Percentiles rank a stretch among this genome's conserved stretches.
These are phyloP conservation scores for Geophilus truncorum DNA, from an alignment of 2,888 invertebrate species.

Conservation along the genomic window DNA sequence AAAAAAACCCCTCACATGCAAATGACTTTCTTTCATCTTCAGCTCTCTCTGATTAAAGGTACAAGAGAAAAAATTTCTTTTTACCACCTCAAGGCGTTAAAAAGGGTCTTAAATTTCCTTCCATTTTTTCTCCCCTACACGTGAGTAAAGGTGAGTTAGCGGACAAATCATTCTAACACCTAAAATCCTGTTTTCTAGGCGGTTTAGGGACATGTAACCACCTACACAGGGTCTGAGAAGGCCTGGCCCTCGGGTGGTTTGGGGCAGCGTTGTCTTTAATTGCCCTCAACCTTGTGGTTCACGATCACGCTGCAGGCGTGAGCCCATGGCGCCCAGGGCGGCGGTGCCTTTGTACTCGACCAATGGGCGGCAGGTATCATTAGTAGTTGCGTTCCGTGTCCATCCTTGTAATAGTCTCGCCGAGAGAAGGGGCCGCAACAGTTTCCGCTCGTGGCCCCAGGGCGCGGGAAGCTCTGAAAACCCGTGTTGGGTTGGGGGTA, in stretches of 20 bases:
- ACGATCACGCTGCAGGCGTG: slow-evolving; percentile 17
- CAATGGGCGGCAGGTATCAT: slow-evolving; percentile 25
- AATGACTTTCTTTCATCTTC: neutral
- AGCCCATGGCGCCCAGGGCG: neutral
- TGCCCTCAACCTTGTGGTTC: neutral
- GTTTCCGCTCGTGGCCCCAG: neutral
- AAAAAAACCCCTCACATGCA: neutral
- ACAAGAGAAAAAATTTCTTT: neutral
- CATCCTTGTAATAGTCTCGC: slow-evolving; percentile 6
- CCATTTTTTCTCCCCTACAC: neutral
- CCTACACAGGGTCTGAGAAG: neutral
- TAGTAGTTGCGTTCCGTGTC: slow-evolving; percentile 19
- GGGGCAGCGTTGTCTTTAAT: slow-evolving; percentile 25
- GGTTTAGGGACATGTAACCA: neutral
- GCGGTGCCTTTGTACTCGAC: slow-evolving; percentile 19
- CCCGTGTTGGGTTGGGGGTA: neutral
- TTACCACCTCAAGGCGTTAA: neutral
- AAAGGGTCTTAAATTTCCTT: neutral
- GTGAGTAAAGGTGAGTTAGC: neutral
- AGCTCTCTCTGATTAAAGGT: neutral
- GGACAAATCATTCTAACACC: neutral
- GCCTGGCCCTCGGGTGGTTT: neutral
- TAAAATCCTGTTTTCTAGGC: neutral
- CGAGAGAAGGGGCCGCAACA: slow-evolving; percentile 5
- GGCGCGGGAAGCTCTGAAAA: neutral